Conservation (phyloP, 2,797 vertebrate genomes). For the Pangasius larnaudii region DNA sequence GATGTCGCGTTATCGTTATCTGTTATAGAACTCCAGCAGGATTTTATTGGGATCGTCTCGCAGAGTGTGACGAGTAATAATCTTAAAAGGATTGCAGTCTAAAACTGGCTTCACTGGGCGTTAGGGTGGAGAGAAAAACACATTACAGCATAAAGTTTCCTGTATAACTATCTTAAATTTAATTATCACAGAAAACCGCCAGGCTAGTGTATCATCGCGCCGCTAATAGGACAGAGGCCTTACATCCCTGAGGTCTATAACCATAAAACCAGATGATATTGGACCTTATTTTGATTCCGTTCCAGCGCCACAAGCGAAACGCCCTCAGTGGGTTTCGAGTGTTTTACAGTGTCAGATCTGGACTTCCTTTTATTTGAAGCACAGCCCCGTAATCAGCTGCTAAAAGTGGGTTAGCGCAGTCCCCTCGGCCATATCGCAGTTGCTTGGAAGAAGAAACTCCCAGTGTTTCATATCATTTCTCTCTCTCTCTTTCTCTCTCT, state of each 20-base stretch:
- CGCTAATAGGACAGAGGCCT: conserved; percentile 28
- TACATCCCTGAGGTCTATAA: conserved; percentile 18
- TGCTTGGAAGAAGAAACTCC: conserved; percentile 59
- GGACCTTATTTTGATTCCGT: conserved; percentile 20
- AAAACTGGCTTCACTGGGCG: neutral
- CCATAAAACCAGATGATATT: neutral
- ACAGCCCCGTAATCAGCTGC: conserved; percentile 42
- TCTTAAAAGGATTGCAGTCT: neutral
- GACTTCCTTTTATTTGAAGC: conserved; percentile 54
- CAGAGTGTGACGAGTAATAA: neutral
- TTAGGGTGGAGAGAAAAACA: neutral
- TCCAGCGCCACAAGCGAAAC: conserved; percentile 11
- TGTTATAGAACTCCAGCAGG: neutral
- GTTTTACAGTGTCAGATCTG: conserved; percentile 47
- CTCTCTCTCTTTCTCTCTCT: neutral
- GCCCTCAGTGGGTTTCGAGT: conserved; percentile 40
- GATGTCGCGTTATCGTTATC: neutral
- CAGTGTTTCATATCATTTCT: conserved; percentile 50
- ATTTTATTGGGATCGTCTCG: neutral
- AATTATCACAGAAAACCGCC: conserved; percentile 41
- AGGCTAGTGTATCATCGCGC: neutral
- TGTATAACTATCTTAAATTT: conserved; percentile 61
- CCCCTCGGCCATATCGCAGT: conserved; percentile 63
- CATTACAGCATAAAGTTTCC: conserved; percentile 5
- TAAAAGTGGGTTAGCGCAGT: conserved; percentile 61